Conservation (phyloP, 1,140 invertebrate species). For the Andricus grossulariae region DNA sequence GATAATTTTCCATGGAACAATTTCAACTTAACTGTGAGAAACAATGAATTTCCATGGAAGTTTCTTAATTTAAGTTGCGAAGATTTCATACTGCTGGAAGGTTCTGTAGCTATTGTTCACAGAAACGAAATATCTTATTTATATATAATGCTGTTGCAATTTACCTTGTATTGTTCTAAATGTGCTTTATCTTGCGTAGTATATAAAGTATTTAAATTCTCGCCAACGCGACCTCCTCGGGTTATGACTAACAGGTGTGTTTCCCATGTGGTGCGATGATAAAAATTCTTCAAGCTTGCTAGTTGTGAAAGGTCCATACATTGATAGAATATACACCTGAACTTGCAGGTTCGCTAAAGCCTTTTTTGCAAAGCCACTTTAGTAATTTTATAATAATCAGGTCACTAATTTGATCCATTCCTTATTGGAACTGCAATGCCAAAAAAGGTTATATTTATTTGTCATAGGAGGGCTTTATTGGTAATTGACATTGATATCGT, state of each 20-base stretch:
- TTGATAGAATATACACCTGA: conserved; percentile 41
- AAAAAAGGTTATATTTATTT: too few species aligned
- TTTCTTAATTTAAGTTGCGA: background rate
- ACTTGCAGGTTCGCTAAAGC: conserved; percentile 22
- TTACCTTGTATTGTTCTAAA: conserved; percentile 13
- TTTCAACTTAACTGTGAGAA: background rate
- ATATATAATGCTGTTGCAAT: background rate
- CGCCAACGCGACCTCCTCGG: conserved; percentile 11
- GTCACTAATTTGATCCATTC: too few species aligned
- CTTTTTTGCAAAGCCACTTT: conserved; percentile 4
- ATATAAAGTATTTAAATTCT: conserved; percentile 18
- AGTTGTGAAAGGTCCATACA: conserved; percentile 40
- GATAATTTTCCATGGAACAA: too few species aligned
- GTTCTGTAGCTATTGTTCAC: background rate
- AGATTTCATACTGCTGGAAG: background rate
- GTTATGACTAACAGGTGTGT: conserved; percentile 37
- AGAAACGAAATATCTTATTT: background rate
- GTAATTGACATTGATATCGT: too few species aligned
- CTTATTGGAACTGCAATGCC: too few species aligned
- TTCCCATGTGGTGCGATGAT: conserved; percentile 21
- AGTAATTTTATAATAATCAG: too few species aligned
- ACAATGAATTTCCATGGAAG: too few species aligned
- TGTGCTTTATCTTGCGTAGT: background rate
- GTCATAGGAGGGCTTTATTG: too few species aligned
- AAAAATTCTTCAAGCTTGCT: conserved; percentile 34